These are phyloP conservation scores for Artibeus lituratus DNA, from an alignment of 2,797 vertebrate genomes.

Conservation along the genomic window DNA sequence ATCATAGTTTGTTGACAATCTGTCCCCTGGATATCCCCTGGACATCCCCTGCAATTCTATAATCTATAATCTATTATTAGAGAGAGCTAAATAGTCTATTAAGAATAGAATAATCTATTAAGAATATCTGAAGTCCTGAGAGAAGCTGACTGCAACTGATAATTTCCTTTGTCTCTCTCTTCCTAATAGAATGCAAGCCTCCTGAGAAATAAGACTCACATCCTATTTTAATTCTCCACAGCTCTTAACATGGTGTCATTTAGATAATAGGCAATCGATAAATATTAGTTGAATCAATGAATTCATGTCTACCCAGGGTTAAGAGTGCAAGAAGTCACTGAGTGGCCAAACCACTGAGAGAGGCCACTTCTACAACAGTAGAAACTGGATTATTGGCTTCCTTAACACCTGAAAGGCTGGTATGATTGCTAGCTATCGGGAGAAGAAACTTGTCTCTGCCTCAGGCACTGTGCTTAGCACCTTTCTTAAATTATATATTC, in stretches of 20 bases:
- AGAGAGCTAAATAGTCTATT: too few relatives aligned
- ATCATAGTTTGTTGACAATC: neutral
- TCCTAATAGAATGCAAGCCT: neutral
- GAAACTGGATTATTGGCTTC: neutral
- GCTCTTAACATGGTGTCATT: neutral
- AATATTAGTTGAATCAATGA: slow-evolving; percentile 36
- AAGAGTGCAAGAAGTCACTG: neutral
- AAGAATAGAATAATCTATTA: neutral
- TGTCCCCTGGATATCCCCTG: neutral
- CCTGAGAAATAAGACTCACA: neutral
- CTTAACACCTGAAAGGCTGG: slow-evolving; percentile 2
- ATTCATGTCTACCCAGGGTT: neutral
- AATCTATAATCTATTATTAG: too few relatives aligned
- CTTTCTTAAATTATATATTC: slow-evolving; percentile 23
- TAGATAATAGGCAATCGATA: slow-evolving; percentile 41
- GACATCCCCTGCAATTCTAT: neutral
- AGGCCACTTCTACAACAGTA: neutral
- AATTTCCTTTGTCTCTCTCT: slow-evolving; percentile 13
- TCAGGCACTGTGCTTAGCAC: neutral
- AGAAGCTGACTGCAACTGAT: neutral
- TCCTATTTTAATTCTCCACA: slow-evolving; percentile 28
- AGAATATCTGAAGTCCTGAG: neutral
- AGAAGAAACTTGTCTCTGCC: neutral
- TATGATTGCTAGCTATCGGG: neutral
- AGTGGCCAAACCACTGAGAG: neutral